Conservation (phyloP, 2,113 vertebrate species). For the Maccullochella peelii region DNA sequence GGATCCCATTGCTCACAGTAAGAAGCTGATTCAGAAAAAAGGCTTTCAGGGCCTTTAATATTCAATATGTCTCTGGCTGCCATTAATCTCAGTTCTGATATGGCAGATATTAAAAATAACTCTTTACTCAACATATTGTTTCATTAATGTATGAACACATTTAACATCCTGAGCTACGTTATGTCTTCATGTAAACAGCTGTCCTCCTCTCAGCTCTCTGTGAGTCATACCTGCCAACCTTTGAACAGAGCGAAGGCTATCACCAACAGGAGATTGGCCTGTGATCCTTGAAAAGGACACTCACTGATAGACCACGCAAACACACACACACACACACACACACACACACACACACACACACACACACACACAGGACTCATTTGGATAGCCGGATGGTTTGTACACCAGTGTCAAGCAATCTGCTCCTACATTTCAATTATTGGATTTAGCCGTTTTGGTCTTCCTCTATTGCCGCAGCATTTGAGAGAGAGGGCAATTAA, state of each 20-base stretch:
- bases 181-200: conserved; percentile 39
- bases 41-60: not conserved
- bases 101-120: conserved; percentile 17
- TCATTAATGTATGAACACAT: conserved; percentile 22
- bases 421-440: conserved; percentile 86
- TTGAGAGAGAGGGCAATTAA: conserved; percentile 72
- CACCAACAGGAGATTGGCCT: conserved; percentile 65
- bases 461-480: conserved; percentile 75
- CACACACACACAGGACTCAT: conserved; percentile 14
- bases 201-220: conserved; percentile 42
- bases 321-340: conserved; percentile 26
- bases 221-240: conserved; percentile 74
- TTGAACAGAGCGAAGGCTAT: conserved; percentile 59
- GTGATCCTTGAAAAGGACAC: conserved; percentile 74
- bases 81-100: not conserved
- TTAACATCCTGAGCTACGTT: not conserved
- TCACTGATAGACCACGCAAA: conserved; percentile 56
- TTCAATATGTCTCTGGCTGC: not conserved
- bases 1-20: not conserved
- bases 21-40: not conserved
- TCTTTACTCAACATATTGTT: not conserved
- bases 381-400: conserved; percentile 45
- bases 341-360: conserved; percentile 37
- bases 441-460: conserved; percentile 83
- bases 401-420: conserved; percentile 64